Conservation (phyloP, 2,888 invertebrate genomes). For the Napeogenes inachia region DNA sequence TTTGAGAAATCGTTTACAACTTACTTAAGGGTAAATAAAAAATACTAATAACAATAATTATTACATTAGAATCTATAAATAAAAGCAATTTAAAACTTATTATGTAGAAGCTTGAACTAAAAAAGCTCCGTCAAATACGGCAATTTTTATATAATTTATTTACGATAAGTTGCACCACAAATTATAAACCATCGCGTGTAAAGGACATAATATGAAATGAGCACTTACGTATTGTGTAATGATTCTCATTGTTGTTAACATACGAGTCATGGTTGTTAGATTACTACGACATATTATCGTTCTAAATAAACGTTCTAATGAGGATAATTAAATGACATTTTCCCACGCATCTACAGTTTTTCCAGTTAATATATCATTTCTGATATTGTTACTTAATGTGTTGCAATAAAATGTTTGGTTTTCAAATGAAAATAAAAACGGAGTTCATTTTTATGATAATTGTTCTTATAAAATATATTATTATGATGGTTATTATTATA, state of each 20-base stretch:
- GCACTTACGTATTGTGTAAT: conserved; percentile 5
- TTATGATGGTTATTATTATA: no score
- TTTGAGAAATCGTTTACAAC: no score
- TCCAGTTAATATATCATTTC: no score
- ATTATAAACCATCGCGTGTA: conserved; percentile 3
- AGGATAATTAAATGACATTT: no score
- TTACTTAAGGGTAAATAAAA: no score
- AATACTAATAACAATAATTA: no score
- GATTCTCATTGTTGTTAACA: conserved; percentile 6
- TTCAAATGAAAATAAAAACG: no score
- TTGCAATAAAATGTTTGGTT: no score
- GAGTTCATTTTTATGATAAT: no score
- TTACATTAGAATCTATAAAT: not conserved
- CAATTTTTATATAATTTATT: conserved; percentile 2
- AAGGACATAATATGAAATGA: conserved; percentile 2
- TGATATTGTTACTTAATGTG: no score
- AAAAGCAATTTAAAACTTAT: not conserved
- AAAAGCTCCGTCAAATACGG: not conserved
- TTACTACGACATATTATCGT: not conserved
- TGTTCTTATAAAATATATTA: no score
- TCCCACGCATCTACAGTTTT: no score
- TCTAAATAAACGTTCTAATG: not conserved
- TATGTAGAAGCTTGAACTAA: not conserved
- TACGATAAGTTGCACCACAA: not conserved
- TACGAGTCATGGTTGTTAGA: conserved; percentile 1